Conservation (phyloP, 1,140 invertebrate genomes). For the Chelonus insularis region DNA sequence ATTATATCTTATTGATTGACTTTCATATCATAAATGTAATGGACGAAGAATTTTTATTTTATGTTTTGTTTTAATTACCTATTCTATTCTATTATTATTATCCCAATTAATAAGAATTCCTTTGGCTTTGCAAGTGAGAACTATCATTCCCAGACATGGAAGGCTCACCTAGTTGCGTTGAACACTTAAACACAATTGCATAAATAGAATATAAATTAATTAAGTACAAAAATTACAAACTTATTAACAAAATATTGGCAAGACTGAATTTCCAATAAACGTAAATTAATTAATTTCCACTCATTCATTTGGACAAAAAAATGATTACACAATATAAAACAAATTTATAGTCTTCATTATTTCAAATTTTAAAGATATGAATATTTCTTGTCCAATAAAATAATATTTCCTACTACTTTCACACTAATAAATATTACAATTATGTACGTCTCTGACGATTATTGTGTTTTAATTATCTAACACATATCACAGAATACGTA, state of each 20-base stretch:
- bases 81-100: slow-evolving; percentile 4
- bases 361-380: neutral
- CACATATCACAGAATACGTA: slow-evolving; percentile 59
- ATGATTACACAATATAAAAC: slow-evolving; percentile 3
- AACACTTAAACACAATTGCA: slow-evolving; percentile 36
- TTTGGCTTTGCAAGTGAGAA: slow-evolving; percentile 38
- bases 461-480: slow-evolving; percentile 49
- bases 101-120: slow-evolving; percentile 3
- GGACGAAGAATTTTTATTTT: neutral
- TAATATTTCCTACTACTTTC: slow-evolving; percentile 19
- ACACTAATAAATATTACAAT: slow-evolving; percentile 40
- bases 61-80: neutral
- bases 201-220: slow-evolving; percentile 60
- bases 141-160: slow-evolving; percentile 44
- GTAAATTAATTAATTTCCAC: slow-evolving; percentile 20
- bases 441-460: slow-evolving; percentile 40
- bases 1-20: neutral
- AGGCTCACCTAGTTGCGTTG: slow-evolving; percentile 52
- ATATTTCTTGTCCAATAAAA: slow-evolving; percentile 16
- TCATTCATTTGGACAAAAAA: neutral
- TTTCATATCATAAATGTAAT: neutral
- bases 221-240: slow-evolving; percentile 63
- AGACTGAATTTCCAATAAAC: slow-evolving; percentile 46
- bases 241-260: slow-evolving; percentile 61
- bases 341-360: neutral